phyloP scores from a whole-genome alignment of 2,113 vertebrate genomes.

The Dunckerocampus dactyliophorus region DNA sequence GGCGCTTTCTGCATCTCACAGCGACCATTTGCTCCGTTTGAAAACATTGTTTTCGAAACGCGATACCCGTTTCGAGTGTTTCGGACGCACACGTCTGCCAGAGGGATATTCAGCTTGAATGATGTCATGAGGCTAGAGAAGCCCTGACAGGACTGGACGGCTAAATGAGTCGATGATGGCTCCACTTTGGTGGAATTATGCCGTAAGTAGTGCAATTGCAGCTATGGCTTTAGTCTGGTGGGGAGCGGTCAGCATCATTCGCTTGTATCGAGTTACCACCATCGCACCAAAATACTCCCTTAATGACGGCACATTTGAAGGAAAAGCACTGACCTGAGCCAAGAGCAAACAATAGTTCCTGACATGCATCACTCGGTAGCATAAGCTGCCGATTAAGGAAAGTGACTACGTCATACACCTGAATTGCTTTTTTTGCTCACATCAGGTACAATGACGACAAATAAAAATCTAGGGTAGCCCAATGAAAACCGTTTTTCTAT shows the following conservation, averaged over 20 bases:
- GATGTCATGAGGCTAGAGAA: constrained; percentile 78
- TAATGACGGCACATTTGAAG: constrained; percentile 86
- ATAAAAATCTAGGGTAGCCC: no score
- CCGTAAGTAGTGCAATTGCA: constrained; percentile 90
- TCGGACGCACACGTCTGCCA: constrained; percentile 64
- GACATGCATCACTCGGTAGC: not conserved
- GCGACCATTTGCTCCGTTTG: constrained; percentile 14
- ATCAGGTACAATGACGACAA: no score
- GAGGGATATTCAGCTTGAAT: constrained; percentile 77
- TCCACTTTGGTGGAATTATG: constrained; percentile 91
- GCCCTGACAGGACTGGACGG: constrained; percentile 81
- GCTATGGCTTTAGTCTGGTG: constrained; percentile 78
- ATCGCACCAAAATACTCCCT: constrained; percentile 84
- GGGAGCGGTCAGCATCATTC: constrained; percentile 85
- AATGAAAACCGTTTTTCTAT: no score
- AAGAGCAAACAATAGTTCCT: constrained; percentile 74
- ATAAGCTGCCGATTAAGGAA: not conserved
- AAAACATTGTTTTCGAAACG: constrained; percentile 29
- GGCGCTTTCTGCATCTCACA: constrained; percentile 22
- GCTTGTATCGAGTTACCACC: constrained; percentile 83
- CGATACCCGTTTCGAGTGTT: constrained; percentile 28
- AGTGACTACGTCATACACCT: no score
- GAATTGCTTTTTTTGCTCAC: no score
- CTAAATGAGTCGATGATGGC: constrained; percentile 84
- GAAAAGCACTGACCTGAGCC: constrained; percentile 80